Evolutionary conservation across 2,797 vertebrate genomes (phyloP), one percentile per base, ranked within the genome.

Genomic region (Sphaeramia orbicularis): DNA sequence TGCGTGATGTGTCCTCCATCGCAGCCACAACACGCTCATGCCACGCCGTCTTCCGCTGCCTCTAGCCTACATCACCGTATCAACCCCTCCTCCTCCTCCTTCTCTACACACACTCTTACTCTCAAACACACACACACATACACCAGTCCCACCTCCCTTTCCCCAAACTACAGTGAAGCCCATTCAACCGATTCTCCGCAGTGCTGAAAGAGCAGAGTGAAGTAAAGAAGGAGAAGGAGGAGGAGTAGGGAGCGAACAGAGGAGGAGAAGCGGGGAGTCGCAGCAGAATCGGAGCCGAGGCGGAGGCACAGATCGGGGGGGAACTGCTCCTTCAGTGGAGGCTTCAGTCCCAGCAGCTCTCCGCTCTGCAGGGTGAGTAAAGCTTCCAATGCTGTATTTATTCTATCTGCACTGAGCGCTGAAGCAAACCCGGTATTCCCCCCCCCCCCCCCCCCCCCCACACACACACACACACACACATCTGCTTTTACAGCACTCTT

Each of bases 101-200:
- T 24, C 6, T 10, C 19, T 60, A 52, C 64, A 68, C 75, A 64
- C 13, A 54, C 48, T 54, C 74, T 54, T 57, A 69, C 45, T 49
- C 21, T 48, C 73, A 45, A 53, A 21, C 57, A 32, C 51, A 15
- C 57, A 63, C 40, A 55, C 21, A 45, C 43, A 66, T 58, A 52
- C 71, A 73, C 64, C 63, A 80, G 76, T 86, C 81, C 80, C 78
- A 81, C 85, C 79, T 78, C 86, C 85, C 75, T 51, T 1, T 52
- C 55, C 55, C 80, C 77, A 86, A 86, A 89, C 84, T 88, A 81
- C 76, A 79, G 86, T 67, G 65, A 71, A 86, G 71, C 81, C 71
- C 89, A 92, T 92, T 89, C 81, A 87, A 78, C 42, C 71, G 79
- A 89, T 90, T 90, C 91, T 92, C 92, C 89, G 93, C 93, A 93